These are phyloP conservation scores for Paralichthys olivaceus DNA, from an alignment of 2,113 vertebrate genomes.

Conservation along the genomic window DNA sequence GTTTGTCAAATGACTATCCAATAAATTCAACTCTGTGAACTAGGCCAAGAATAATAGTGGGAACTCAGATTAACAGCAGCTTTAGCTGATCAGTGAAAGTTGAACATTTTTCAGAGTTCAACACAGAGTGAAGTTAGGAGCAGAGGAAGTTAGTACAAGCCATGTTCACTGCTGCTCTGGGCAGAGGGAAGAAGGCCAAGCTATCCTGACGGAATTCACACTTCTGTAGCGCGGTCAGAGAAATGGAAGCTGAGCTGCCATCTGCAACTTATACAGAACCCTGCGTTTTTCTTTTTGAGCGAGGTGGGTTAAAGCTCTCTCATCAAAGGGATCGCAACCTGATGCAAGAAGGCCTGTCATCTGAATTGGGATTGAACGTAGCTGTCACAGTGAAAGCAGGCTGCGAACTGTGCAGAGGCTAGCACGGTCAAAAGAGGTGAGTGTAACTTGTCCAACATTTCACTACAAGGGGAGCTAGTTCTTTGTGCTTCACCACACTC, in stretches of 20 bases:
- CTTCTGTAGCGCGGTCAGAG: conserved; percentile 42
- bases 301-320: conserved; percentile 54
- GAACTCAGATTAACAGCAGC: conserved; percentile 3
- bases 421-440: conserved; percentile 64
- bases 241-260: conserved; percentile 26
- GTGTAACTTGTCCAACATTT: conserved; percentile 59
- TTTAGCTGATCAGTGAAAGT: conserved; percentile 34
- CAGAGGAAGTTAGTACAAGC: conserved; percentile 1
- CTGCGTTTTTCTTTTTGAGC: conserved; percentile 42
- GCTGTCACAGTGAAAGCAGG: conserved; percentile 52
- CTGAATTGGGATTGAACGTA: conserved; percentile 45
- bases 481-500: conserved; percentile 54
- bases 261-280: conserved; percentile 40
- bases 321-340: conserved; percentile 56
- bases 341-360: conserved; percentile 57
- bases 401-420: conserved; percentile 42
- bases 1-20: conserved; percentile 11
- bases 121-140: conserved; percentile 16
- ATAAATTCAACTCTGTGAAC: conserved; percentile 6
- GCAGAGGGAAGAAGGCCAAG: conserved; percentile 29
- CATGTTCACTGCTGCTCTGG: conserved; percentile 3
- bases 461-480: conserved; percentile 38
- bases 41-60: conserved; percentile 11
- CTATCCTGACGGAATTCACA: conserved; percentile 42
- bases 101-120: conserved; percentile 22